A percentile compares a stretch with the other conserved stretches of the same genome.
phyloP scores from a whole-genome alignment of 2,797 vertebrate genomes.

The Phataginus tetradactyla region DNA sequence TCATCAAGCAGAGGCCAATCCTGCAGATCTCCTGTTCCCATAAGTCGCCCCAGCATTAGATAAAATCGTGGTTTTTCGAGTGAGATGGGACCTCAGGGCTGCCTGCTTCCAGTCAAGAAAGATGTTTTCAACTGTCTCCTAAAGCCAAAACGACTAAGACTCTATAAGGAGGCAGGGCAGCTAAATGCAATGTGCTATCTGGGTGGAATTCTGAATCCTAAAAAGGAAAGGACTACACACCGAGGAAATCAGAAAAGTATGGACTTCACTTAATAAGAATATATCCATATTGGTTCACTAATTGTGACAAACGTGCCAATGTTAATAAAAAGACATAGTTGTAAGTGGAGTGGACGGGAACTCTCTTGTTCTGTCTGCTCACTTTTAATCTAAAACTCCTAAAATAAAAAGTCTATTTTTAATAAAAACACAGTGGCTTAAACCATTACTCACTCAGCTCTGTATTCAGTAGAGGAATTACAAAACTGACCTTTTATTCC shows the following conservation, averaged over 20 bases:
- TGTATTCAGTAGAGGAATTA: background rate
- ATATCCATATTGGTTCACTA: background rate
- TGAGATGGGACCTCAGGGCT: background rate
- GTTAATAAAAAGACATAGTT: background rate
- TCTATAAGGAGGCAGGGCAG: background rate
- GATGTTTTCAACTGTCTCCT: background rate
- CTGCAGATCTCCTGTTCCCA: accelerated
- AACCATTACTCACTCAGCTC: background rate
- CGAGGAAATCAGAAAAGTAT: background rate
- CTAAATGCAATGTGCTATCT: background rate
- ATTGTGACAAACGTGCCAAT: background rate
- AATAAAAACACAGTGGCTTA: background rate
- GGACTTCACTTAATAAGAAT: background rate
- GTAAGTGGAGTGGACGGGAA: background rate
- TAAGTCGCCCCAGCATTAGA: background rate
- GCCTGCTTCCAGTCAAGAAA: background rate
- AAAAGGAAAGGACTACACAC: background rate
- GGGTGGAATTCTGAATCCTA: background rate
- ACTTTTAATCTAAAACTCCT: background rate
- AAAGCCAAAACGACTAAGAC: background rate
- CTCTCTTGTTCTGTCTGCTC: background rate
- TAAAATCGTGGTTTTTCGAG: background rate
- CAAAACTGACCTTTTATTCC: background rate
- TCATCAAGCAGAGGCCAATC: background rate
- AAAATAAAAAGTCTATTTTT: background rate